These are phyloP conservation scores for Thera obeliscata DNA, from an alignment of 2,888 invertebrate species.

Conservation along the genomic window DNA sequence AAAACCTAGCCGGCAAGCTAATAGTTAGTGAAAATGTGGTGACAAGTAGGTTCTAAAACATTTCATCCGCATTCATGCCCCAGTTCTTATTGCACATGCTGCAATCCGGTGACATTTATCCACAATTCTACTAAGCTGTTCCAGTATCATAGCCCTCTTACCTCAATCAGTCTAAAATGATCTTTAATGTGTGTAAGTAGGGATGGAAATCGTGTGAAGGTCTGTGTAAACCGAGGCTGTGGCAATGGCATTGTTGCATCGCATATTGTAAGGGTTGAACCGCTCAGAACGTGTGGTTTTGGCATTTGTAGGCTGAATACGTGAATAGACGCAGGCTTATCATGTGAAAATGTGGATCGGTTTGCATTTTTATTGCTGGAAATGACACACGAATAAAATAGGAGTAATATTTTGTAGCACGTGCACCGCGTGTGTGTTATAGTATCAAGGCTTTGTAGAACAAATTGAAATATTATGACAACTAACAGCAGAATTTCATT, in stretches of 20 bases:
- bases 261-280: constrained; percentile 31
- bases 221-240: constrained; percentile 18
- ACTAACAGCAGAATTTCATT: constrained; percentile 8
- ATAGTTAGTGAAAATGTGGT: background rate
- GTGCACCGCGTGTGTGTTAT: constrained; percentile 19
- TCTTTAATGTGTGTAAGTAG: constrained; percentile 11
- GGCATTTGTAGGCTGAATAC: constrained; percentile 35
- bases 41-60: background rate
- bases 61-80: constrained; percentile 18
- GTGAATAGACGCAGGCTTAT: constrained; percentile 21
- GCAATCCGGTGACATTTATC: constrained; percentile 29
- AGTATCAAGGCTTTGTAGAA: constrained; percentile 12
- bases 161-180: constrained; percentile 15
- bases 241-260: constrained; percentile 30
- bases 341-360: constrained; percentile 20
- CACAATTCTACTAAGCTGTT: constrained; percentile 29
- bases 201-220: constrained; percentile 7
- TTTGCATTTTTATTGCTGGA: constrained; percentile 15
- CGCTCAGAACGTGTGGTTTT: constrained; percentile 25
- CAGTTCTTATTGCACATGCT: constrained; percentile 21
- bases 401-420: background rate
- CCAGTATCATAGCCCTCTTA: constrained; percentile 1
- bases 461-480: constrained; percentile 15
- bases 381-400: constrained; percentile 16
- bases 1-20: no score